Base-by-base conservation (phyloP, 1,140 invertebrate species). In the Drosophila busckii region DNA sequence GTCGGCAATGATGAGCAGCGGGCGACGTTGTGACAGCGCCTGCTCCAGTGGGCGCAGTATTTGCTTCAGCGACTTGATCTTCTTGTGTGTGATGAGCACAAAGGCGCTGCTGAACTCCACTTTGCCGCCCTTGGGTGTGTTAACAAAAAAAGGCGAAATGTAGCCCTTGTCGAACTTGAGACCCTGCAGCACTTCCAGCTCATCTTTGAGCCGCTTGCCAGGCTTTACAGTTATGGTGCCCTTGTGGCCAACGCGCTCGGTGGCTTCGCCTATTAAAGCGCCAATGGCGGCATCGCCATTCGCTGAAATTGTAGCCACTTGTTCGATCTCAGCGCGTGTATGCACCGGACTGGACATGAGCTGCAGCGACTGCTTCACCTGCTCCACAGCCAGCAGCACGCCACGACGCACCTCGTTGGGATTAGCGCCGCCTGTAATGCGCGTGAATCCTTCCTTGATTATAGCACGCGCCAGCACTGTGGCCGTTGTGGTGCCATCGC, bases 191-290 rank as follows among this genome's bases (percentile, higher is more conserved):
- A 98, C 71, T 89, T 98, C 97, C 2, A 99, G 88, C 88, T 99
- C 98, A 88, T 99, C 98, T 60, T 90, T 91, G 9, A 99, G 89
- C 0, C 98, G 99, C 88, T 99, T 99, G 6, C 98, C 98, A 89
- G 99, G 98, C 89, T 99, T 99, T 0, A 99, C 98, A 5, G 98
- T 99, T 32, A 99, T 99, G 0, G 99, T 98, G 44, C 98, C 98
- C 84, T 98, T 97, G 61, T 94, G 93, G 1, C 98, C 98, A 25
- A 95, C 94, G 85, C 92, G 95, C 80, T 99, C 98, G 96, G 99
- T 99, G 5, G 98, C 98, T 84, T 96, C 93, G 2, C 96, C 96
- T 64, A 99, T 99, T 0, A 99, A 89, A 38, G 94, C 91, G 1
- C 98, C 98, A 75, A 99, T 94, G 0, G 91, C 90, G 7, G 89